Evolutionary conservation across 2,888 invertebrate species (phyloP).

Genomic region (Coleophora flavipennella): DNA sequence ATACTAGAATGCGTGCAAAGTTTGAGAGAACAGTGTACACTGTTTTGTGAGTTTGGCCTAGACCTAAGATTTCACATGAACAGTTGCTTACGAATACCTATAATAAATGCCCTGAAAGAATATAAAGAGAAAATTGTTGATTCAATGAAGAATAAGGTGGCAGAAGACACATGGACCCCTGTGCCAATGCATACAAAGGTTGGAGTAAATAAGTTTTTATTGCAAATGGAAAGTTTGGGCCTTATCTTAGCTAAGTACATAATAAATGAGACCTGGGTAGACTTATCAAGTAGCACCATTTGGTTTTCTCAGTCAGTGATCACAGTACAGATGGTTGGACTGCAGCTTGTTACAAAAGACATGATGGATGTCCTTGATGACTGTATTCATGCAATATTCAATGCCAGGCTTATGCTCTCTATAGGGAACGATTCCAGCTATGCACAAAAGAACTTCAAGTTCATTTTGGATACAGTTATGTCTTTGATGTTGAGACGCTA

Average conservation of each 20-base stretch:
- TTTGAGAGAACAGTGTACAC: slow-evolving; percentile 79
- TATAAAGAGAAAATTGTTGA: slow-evolving; percentile 87
- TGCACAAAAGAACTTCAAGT: slow-evolving; percentile 78
- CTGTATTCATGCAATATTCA: slow-evolving; percentile 81
- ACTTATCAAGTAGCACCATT: slow-evolving; percentile 84
- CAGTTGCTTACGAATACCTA: slow-evolving; percentile 83
- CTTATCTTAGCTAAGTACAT: slow-evolving; percentile 77
- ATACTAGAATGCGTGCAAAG: slow-evolving; percentile 90
- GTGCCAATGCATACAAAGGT: slow-evolving; percentile 83
- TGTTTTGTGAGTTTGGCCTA: slow-evolving; percentile 80
- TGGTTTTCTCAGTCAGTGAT: slow-evolving; percentile 85
- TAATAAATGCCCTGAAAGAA: slow-evolving; percentile 83
- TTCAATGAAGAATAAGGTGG: slow-evolving; percentile 80
- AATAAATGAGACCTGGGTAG: slow-evolving; percentile 77
- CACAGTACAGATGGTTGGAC: slow-evolving; percentile 81
- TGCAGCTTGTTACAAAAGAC: slow-evolving; percentile 82
- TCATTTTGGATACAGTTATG: slow-evolving; percentile 77
- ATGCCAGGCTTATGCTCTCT: slow-evolving; percentile 77
- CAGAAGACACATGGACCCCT: slow-evolving; percentile 91
- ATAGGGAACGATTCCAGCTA: slow-evolving; percentile 56
- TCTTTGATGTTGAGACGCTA: slow-evolving; percentile 76
- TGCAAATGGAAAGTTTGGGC: slow-evolving; percentile 80
- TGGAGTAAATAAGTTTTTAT: slow-evolving; percentile 77
- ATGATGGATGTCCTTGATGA: slow-evolving; percentile 81
- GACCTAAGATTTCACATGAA: slow-evolving; percentile 95